Evolutionary conservation across 2,888 invertebrate genomes (phyloP).

Genomic region (Alentia gelatinosa): DNA sequence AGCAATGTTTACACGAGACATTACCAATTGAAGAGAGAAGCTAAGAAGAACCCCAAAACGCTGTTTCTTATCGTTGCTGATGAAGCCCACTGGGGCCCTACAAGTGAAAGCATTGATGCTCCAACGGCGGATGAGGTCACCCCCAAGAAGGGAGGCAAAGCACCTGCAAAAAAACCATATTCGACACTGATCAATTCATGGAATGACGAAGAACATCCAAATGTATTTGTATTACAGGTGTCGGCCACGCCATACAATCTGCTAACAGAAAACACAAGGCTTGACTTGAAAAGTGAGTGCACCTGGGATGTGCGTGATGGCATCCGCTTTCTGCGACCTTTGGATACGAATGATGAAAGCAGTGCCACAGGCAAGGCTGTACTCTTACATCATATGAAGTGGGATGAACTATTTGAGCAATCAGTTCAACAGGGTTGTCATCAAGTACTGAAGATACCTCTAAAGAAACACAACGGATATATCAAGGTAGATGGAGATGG

Average conservation of each 20-base stretch:
- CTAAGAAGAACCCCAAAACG: constrained; percentile 3
- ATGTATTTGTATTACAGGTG: neutral
- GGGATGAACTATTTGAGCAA: neutral
- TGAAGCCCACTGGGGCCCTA: constrained; percentile 52
- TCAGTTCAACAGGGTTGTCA: neutral
- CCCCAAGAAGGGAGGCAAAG: neutral
- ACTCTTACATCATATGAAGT: neutral
- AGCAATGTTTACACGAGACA: neutral
- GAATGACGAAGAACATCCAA: neutral
- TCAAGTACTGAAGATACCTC: neutral
- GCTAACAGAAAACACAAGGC: neutral
- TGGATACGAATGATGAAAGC: neutral
- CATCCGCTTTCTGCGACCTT: neutral
- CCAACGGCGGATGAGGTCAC: neutral
- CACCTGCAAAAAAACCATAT: no score
- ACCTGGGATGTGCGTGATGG: neutral
- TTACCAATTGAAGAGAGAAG: neutral
- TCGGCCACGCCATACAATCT: neutral
- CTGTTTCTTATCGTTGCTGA: constrained; percentile 45
- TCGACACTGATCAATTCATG: neutral
- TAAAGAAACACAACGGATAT: neutral
- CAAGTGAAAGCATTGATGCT: neutral
- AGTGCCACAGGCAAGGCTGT: no score
- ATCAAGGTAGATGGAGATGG: neutral
- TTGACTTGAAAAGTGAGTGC: neutral